Base-by-base conservation (phyloP, 1,140 invertebrate genomes). In the Drosophila mauritiana region DNA sequence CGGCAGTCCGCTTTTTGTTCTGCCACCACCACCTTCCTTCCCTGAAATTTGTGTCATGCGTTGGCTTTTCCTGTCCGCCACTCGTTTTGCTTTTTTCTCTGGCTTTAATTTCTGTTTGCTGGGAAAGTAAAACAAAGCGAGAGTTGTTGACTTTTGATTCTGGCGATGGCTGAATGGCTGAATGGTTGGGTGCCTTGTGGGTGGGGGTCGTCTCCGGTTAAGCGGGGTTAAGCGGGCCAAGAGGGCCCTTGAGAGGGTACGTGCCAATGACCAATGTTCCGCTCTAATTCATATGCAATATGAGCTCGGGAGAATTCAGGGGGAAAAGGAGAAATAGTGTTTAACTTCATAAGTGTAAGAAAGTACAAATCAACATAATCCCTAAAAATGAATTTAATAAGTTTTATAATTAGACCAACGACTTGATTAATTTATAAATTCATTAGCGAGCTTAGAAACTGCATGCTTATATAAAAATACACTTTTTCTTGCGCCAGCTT, bases 31-130 rank as follows among this genome's bases (percentile, higher is more conserved):
- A 68, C 64, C 64, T 64, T 39, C 43, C 63, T 74, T 81, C 54
- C 75, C 56, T 83, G 53, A 88, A 88, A 88, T 83, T 88, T 88
- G 83, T 88, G 83, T 88, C 83, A 88, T 79, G 70, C 79, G 62
- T 75, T 61, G 73, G 58, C 59, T 80, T 84, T 84, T 86, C 78
- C 79, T 74, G 69, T 65, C 42, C 43, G 68, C 59, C 53, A 45
- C 78, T 51, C 42, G 15, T 55, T 58, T 39, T 53, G 37, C 54
- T 36, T 36, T 57, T 67, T 72, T 22, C 46, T 61, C 58, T 80
- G 80, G 63, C 84, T 84, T 89, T 84, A 80, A 77, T 88, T 83
- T 88, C 76, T 79, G 83, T 89, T 78, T 80, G 85, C 76, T 89
- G 84, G 61, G 80, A 83, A 88, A 89, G 76, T 63, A 80, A 80